Evolutionary conservation across 2,797 vertebrate species (phyloP).

Genomic region (Sphenopsis melanotis): DNA sequence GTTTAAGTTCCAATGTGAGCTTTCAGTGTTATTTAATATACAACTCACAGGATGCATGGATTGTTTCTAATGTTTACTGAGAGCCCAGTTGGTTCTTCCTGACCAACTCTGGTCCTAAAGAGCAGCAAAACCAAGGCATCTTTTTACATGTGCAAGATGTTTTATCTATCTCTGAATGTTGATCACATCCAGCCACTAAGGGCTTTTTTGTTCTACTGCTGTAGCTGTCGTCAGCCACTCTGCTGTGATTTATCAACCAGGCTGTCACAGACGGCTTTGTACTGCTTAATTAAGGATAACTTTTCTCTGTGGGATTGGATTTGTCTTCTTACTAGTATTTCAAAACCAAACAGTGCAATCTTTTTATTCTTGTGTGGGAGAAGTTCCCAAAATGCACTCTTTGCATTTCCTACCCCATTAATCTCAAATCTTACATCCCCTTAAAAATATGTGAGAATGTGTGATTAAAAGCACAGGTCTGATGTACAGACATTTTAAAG

Average conservation of each 20-base stretch:
- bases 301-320: background rate
- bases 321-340: background rate
- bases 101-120: background rate
- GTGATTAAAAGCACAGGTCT: background rate
- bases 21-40: background rate
- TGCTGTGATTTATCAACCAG: background rate
- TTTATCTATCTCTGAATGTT: background rate
- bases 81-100: background rate
- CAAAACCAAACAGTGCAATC: background rate
- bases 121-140: background rate
- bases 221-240: background rate
- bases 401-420: background rate
- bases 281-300: slow-evolving; percentile 4
- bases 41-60: too few relatives aligned
- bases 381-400: background rate
- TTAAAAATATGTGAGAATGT: background rate
- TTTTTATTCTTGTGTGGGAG: background rate
- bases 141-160: background rate
- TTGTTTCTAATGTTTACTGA: background rate
- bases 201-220: background rate
- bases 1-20: background rate
- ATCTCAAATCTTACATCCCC: background rate
- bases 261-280: background rate
- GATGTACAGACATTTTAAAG: background rate
- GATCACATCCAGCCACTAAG: background rate